These are phyloP conservation scores for Nephila pilipes DNA, from an alignment of 1,140 invertebrate species.

Conservation along the genomic window DNA sequence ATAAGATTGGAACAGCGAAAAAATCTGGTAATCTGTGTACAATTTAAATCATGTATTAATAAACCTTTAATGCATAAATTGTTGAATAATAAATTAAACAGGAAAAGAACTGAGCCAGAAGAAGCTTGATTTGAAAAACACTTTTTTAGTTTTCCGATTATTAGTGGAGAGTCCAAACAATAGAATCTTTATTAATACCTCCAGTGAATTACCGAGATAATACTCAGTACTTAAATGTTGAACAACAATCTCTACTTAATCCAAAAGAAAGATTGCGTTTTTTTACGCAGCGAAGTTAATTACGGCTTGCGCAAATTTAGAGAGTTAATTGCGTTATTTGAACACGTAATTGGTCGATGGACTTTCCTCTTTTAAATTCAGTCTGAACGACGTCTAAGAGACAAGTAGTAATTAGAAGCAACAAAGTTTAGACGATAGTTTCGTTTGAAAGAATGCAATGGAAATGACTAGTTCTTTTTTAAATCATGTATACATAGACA, in stretches of 20 bases:
- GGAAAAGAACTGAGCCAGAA: too few species aligned
- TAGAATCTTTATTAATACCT: neutral
- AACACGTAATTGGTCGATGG: constrained; percentile 25
- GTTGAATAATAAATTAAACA: too few species aligned
- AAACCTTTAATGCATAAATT: too few species aligned
- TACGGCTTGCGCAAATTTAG: constrained; percentile 26
- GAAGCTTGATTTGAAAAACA: neutral
- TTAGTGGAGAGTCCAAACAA: neutral
- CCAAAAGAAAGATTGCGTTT: neutral
- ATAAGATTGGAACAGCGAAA: too few species aligned
- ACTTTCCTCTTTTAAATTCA: neutral
- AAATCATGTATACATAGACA: too few species aligned
- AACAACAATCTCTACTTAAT: constrained; percentile 8
- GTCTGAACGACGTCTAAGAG: neutral
- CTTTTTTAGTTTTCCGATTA: neutral
- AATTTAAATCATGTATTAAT: too few species aligned
- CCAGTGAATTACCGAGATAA: neutral
- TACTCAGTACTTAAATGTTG: neutral
- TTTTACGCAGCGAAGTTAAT: neutral
- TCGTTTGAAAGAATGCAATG: neutral
- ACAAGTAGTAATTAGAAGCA: neutral
- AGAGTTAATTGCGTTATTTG: constrained; percentile 25
- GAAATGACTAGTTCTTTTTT: neutral
- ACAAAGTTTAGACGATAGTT: neutral
- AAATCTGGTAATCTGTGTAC: too few species aligned